phyloP scores from a whole-genome alignment of 2,113 vertebrate genomes.

The Planiliza haematocheilus region DNA sequence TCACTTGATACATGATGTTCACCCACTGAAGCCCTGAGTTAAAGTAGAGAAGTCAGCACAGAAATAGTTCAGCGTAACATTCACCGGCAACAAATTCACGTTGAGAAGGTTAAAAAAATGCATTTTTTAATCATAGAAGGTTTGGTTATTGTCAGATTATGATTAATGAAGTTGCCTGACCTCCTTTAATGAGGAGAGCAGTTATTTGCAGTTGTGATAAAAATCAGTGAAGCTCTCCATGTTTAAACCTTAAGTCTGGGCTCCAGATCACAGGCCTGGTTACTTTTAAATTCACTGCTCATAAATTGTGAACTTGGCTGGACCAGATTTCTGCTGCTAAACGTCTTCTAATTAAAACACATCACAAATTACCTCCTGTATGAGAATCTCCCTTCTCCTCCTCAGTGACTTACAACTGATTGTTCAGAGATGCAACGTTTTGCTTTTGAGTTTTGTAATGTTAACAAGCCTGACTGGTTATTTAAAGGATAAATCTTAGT shows the following conservation, averaged over 20 bases:
- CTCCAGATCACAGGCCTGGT: constrained; percentile 18
- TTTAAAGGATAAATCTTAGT: neutral
- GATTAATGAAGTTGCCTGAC: neutral
- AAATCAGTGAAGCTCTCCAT: neutral
- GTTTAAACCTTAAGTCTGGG: neutral
- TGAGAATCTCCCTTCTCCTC: neutral
- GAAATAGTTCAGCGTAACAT: too few species aligned
- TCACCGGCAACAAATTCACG: too few species aligned
- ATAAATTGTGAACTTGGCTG: constrained; percentile 31
- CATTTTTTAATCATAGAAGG: too few species aligned
- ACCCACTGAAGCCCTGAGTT: too few species aligned
- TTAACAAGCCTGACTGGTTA: neutral
- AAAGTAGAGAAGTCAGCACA: too few species aligned
- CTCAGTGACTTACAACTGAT: neutral
- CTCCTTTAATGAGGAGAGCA: neutral
- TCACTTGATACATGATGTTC: too few species aligned
- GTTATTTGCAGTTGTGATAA: neutral
- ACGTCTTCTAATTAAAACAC: constrained; percentile 13
- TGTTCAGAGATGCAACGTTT: neutral
- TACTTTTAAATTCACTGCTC: constrained; percentile 13
- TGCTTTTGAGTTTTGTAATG: neutral
- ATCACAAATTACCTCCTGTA: constrained; percentile 1
- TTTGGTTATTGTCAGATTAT: too few species aligned
- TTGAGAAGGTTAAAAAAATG: too few species aligned
- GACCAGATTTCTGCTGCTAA: neutral